These are phyloP conservation scores for Murina feae DNA, from an alignment of 2,113 vertebrate genomes.

Conservation along the genomic window DNA sequence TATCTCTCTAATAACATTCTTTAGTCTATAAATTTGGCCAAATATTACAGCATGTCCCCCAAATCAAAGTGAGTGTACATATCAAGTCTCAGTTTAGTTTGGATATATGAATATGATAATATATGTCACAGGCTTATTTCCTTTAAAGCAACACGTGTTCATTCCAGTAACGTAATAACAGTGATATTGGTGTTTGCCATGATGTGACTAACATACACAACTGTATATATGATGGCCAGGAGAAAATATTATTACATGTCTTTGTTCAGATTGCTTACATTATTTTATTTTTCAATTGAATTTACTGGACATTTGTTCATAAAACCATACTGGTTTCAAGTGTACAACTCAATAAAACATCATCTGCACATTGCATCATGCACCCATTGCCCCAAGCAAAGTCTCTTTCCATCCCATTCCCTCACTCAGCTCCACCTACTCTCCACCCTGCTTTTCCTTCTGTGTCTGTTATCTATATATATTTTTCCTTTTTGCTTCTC, in stretches of 20 bases:
- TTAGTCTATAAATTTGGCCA: not conserved
- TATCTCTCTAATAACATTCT: not conserved
- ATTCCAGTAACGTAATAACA: not conserved
- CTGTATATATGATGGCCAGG: not conserved
- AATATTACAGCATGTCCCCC: not conserved
- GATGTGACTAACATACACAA: not conserved
- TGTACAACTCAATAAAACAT: not conserved
- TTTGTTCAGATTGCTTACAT: not conserved
- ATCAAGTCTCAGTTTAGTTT: not conserved
- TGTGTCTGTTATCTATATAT: not conserved
- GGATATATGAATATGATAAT: not conserved
- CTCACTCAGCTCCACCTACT: not conserved
- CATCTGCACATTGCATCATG: not conserved
- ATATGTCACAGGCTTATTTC: not conserved
- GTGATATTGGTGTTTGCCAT: not conserved
- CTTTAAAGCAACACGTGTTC: not conserved
- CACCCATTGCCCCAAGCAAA: not conserved
- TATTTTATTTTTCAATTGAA: not conserved
- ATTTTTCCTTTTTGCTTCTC: not conserved
- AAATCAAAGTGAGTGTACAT: not conserved
- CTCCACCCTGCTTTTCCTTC: not conserved
- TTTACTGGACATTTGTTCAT: not conserved
- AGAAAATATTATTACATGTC: not conserved
- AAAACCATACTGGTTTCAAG: not conserved
- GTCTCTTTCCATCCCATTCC: not conserved